A percentile compares a stretch with the other conserved stretches of the same genome.
phyloP scores from a whole-genome alignment of 2,797 vertebrate species.

The Chelon labrosus region DNA sequence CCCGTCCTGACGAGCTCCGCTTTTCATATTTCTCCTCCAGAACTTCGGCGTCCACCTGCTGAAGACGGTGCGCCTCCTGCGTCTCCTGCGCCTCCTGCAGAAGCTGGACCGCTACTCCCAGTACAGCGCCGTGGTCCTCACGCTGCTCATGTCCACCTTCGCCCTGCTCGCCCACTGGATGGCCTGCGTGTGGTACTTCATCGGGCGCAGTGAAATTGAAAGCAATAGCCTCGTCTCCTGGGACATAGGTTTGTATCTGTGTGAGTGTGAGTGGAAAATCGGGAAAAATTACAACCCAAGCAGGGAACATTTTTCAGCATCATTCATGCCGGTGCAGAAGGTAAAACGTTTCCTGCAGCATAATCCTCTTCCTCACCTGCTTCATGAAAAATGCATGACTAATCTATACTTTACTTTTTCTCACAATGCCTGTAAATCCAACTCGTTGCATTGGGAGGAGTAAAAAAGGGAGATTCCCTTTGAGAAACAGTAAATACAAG shows the following conservation, averaged over 20 bases:
- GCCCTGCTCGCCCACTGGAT: conserved; percentile 97
- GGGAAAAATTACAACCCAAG: no score
- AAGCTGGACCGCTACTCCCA: conserved; percentile 97
- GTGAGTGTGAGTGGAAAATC: background rate
- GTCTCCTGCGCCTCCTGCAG: conserved; percentile 93
- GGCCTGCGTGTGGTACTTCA: conserved; percentile 98
- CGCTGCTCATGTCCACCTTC: conserved; percentile 95
- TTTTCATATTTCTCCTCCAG: conserved; percentile 59
- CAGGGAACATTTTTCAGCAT: no score
- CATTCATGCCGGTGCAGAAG: no score
- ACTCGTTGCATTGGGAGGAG: no score
- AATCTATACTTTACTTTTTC: no score
- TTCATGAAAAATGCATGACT: no score
- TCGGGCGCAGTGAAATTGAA: conserved; percentile 93
- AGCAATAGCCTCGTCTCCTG: conserved; percentile 80
- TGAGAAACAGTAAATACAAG: no score
- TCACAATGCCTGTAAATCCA: no score
- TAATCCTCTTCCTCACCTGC: no score
- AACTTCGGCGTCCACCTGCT: conserved; percentile 93
- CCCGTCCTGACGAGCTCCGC: background rate
- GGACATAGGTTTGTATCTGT: conserved; percentile 74
- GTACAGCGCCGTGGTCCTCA: conserved; percentile 97
- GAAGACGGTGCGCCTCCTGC: conserved; percentile 94
- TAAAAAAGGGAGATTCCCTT: no score
- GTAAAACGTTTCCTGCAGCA: no score